Base-by-base conservation (phyloP, 2,888 invertebrate species). In the Lepeophtheirus nordmannii region DNA sequence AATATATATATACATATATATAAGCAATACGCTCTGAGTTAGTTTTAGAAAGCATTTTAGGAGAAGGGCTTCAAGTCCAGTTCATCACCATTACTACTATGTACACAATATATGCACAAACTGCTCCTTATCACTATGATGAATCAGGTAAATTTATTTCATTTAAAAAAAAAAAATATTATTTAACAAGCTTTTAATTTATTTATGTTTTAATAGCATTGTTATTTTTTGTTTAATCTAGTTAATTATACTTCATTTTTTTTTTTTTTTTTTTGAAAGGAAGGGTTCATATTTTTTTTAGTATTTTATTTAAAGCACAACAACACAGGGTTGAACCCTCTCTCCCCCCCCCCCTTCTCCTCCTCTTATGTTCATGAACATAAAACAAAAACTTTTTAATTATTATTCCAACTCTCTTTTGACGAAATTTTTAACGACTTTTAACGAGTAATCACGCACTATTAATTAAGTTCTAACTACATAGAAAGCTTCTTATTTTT, bases 351-450 rank as follows among this genome's bases (percentile, higher is more conserved):
- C 53, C 53, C 41, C 41, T 11, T 14, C 14, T 14, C 14, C 41
- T 5, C 53, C 53, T 8, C 8, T 17, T 14, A 5, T 8, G 2
- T 46, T 46, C 53, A 46, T 14, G 53, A 46, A 46, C 53, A 46
- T 46, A 17, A 46, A 46, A 17, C 53, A 46, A 46, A 41, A 17
- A n/a, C 17, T 46, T 46, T 46, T n/a, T 46, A n/a, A 46, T 46
- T n/a, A 46, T 46, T n/a, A 17, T 46, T 46, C 53, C 53, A n/a
- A 17, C 30, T 30, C 30, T 30, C 30, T 30, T 30, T 30, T 30
- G 30, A 30, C 53, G 53, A 46, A 46, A 46, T 46, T 46, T 30
- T 46, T 46, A 46, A 46, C 53, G 53, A 46, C 53, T 46, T 46
- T n/a, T 46, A n/a, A n/a, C 17, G 53, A n/a, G 14, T 46, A n/a